Evolutionary conservation across 64 coral and sea anemone genomes (phyloP), one percentile per base, ranked within the genome.

Genomic region (Astreopora myriophthalma): DNA sequence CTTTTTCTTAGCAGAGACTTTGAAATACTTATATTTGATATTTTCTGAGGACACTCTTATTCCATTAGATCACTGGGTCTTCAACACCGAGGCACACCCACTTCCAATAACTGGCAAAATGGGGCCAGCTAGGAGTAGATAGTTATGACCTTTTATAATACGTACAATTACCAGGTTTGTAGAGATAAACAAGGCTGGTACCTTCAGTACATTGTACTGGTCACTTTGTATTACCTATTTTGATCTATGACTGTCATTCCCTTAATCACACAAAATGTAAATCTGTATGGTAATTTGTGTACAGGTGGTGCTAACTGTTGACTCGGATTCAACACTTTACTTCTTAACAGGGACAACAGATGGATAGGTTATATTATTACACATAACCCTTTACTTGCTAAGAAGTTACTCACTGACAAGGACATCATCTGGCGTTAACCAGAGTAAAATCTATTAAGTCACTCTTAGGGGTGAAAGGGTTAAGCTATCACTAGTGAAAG

Each of bases 1-100:
- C 73, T 98, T 98, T 81, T 98, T 98, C 86, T 69, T 98, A 58
- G 96, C 96, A 37, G 96, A 98, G 69, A 98, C 96, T 37, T 73
- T 98, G 60, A 98, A 98, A 79, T 98, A 98, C 25, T 91, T 98
- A 62, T 98, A 98, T 87, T 85, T 98, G 36, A 88, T 95, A 79
- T 98, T 98, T 82, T 98, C 96, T 69, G 96, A 98, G n/a, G 96
- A 98, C 80, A 75, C 78, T 34, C 88, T 98, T 0, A 48, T 98
- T 68, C 96, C 96, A 13, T 79, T 98, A 52, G 93, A 98, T 62
- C 66, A 92, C 33, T 98, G 96, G 96, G 96, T 98, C 25, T 48
- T 98, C 14, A 98, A 98, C 73, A 98, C 96, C 8, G 96, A 95
- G 61, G 96, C 96, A 25, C 96, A 98, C 24, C 96, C 96, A 14